Evolutionary conservation across 2,797 vertebrate species (phyloP).

Genomic region (Silurus aristotelis): DNA sequence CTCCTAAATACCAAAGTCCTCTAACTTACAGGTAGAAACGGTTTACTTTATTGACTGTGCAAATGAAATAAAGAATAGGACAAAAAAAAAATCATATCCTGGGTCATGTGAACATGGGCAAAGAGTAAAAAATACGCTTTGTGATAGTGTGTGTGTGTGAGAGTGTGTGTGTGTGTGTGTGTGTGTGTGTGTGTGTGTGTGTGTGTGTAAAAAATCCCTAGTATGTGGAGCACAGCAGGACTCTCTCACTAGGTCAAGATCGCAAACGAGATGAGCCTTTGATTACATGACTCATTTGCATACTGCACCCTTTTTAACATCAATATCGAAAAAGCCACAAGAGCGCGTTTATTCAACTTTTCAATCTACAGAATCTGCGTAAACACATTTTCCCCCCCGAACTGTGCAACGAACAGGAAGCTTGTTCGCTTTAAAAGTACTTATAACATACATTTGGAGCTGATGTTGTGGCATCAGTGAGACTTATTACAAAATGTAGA

Average conservation of each 20-base stretch:
- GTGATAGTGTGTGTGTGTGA: too few species aligned
- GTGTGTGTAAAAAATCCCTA: too few species aligned
- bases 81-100: not conserved
- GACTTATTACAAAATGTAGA: not conserved
- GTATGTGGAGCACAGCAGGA: too few species aligned
- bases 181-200: too few species aligned
- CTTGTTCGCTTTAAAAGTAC: not conserved
- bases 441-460: not conserved
- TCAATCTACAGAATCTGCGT: not conserved
- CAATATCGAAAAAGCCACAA: not conserved
- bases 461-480: too few species aligned
- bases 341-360: not conserved
- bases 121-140: not conserved
- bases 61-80: not conserved
- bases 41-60: too few species aligned
- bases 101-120: not conserved
- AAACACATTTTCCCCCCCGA: not conserved
- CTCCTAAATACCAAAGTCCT: not conserved
- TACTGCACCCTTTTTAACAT: not conserved
- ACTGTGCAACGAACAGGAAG: not conserved
- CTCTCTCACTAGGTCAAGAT: too few species aligned
- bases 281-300: not conserved
- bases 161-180: too few species aligned
- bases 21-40: not conserved
- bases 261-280: not conserved